These are phyloP conservation scores for Amia ocellicauda DNA, from an alignment of 2,113 vertebrate genomes.

Conservation along the genomic window DNA sequence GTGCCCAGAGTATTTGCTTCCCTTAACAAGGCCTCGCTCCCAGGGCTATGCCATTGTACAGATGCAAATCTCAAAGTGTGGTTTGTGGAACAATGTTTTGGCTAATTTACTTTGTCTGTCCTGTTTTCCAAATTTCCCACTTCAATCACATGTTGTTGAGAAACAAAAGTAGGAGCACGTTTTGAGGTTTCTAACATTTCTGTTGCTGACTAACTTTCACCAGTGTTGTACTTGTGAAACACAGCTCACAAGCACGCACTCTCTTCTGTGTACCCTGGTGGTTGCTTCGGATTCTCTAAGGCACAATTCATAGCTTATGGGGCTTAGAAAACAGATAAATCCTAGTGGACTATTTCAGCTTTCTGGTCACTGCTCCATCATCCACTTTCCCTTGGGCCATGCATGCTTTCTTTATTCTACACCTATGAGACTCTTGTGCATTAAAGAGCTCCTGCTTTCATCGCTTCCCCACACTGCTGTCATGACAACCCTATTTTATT, in stretches of 20 bases:
- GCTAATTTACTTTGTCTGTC: too few species aligned
- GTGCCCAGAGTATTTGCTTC: too few species aligned
- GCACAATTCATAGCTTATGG: not conserved
- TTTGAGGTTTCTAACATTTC: not conserved
- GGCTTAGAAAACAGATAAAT: constrained; percentile 26
- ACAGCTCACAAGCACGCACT: not conserved
- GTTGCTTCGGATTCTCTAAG: not conserved
- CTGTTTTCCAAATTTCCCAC: too few species aligned
- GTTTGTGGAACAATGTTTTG: too few species aligned
- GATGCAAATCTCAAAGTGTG: too few species aligned
- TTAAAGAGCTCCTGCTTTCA: constrained; percentile 44
- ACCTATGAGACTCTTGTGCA: constrained; percentile 42
- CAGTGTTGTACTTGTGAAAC: not conserved
- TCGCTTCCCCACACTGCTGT: constrained; percentile 53
- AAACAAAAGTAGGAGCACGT: too few species aligned
- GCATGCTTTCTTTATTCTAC: constrained; percentile 32
- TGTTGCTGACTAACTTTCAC: not conserved
- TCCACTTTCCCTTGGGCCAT: constrained; percentile 21
- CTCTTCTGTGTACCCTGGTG: not conserved
- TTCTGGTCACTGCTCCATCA: constrained; percentile 42
- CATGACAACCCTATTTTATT: constrained; percentile 55
- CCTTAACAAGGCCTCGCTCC: too few species aligned
- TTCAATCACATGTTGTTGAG: too few species aligned
- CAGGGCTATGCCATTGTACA: too few species aligned
- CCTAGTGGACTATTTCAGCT: constrained; percentile 33